phyloP scores from a whole-genome alignment of 1,140 invertebrate species.

The Bombus breviceps region DNA sequence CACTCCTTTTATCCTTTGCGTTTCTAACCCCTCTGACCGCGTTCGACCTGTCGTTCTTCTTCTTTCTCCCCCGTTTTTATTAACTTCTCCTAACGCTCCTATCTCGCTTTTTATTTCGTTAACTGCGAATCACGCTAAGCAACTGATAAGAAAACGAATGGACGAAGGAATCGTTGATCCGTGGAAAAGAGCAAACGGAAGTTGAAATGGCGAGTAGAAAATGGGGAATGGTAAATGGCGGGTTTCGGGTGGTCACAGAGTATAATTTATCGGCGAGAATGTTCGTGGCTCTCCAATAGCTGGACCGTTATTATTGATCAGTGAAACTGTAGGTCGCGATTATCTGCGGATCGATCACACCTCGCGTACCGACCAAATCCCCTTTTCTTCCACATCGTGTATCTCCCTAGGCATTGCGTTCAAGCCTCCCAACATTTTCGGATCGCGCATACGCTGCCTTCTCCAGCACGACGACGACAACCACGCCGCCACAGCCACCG shows the following conservation, averaged over 20 bases:
- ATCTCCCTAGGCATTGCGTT: neutral
- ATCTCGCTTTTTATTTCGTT: neutral
- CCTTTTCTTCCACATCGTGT: constrained; percentile 16
- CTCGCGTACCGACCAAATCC: neutral
- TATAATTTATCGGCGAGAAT: constrained; percentile 24
- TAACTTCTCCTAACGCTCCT: neutral
- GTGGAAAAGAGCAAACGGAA: neutral
- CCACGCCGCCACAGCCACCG: neutral
- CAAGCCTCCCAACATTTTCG: neutral
- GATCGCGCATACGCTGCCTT: neutral
- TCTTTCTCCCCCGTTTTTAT: neutral
- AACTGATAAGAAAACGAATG: neutral
- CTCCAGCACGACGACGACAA: neutral
- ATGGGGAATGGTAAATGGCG: neutral
- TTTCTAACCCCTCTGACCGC: neutral
- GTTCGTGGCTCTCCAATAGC: neutral
- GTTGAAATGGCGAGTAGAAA: neutral
- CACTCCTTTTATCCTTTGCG: neutral
- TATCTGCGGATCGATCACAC: constrained; percentile 43
- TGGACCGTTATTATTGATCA: constrained; percentile 33
- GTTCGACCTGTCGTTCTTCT: neutral
- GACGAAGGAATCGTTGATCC: neutral
- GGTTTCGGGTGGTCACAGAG: neutral
- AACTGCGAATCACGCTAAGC: neutral
- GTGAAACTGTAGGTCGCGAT: constrained; percentile 38